These are phyloP conservation scores for Trichopoda pennipes DNA, from an alignment of 2,888 invertebrate genomes.

Conservation along the genomic window DNA sequence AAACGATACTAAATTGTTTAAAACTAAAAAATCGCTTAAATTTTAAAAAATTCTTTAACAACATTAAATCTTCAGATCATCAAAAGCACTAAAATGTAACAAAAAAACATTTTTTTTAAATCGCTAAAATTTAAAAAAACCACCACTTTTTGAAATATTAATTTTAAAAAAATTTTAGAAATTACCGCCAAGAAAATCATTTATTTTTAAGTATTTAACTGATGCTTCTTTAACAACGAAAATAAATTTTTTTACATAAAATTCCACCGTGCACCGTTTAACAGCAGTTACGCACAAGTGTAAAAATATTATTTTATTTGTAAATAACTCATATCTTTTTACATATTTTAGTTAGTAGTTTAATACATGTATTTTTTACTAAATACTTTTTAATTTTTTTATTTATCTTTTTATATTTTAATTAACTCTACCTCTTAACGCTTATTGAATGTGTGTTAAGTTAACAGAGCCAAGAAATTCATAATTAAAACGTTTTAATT, in stretches of 20 bases:
- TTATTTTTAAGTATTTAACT: no score
- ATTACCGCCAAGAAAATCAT: no score
- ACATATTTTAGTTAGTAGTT: conserved; percentile 2
- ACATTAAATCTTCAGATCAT: no score
- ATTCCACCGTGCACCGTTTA: conserved; percentile 1
- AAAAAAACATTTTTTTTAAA: no score
- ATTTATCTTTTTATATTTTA: conserved; percentile 45
- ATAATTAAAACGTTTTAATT: conserved; percentile 18
- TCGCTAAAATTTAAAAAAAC: no score
- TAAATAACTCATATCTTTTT: conserved; percentile 42
- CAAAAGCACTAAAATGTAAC: no score
- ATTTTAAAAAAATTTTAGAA: no score
- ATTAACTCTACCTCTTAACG: conserved; percentile 46
- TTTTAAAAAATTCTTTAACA: no score
- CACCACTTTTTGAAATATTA: no score
- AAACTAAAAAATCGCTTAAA: no score
- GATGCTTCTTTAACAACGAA: no score
- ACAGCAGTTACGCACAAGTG: conserved; percentile 2
- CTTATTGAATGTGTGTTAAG: conserved; percentile 43
- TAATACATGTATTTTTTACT: background rate
- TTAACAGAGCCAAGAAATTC: background rate
- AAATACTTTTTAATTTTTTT: background rate
- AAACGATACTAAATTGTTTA: no score
- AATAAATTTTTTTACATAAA: background rate
- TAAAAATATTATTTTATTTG: conserved; percentile 39